Conservation (phyloP, 2,113 vertebrate genomes). For the Hyperopisus bebe region DNA sequence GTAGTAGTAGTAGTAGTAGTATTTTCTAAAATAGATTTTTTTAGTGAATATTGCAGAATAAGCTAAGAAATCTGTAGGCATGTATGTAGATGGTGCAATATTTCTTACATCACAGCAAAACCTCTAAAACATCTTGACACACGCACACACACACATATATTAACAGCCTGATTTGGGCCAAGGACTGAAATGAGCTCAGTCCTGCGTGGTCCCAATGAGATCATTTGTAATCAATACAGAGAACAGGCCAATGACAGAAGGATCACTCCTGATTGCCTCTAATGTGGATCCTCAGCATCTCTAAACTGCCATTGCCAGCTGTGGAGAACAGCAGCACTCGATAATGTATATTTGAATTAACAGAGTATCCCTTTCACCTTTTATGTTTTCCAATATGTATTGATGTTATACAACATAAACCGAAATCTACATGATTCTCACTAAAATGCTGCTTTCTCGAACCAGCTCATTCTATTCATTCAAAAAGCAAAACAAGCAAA, state of each 20-base stretch:
- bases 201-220: background rate
- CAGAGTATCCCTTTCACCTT: background rate
- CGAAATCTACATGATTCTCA: background rate
- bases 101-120: background rate
- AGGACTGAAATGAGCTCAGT: background rate
- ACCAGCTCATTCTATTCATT: background rate
- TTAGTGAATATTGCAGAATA: background rate
- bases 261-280: background rate
- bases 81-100: background rate
- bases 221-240: background rate
- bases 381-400: background rate
- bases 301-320: background rate
- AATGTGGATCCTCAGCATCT: background rate
- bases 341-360: background rate
- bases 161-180: background rate
- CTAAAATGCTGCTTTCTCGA: background rate
- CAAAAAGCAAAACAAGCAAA: background rate
- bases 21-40: background rate
- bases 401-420: background rate
- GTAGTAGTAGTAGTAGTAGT: background rate
- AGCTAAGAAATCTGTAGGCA: background rate
- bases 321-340: background rate
- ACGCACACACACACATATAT: background rate
- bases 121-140: background rate
- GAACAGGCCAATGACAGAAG: background rate